Base-by-base conservation (phyloP, 2,888 invertebrate species). In the Acanthococcus lagerstroemiae region DNA sequence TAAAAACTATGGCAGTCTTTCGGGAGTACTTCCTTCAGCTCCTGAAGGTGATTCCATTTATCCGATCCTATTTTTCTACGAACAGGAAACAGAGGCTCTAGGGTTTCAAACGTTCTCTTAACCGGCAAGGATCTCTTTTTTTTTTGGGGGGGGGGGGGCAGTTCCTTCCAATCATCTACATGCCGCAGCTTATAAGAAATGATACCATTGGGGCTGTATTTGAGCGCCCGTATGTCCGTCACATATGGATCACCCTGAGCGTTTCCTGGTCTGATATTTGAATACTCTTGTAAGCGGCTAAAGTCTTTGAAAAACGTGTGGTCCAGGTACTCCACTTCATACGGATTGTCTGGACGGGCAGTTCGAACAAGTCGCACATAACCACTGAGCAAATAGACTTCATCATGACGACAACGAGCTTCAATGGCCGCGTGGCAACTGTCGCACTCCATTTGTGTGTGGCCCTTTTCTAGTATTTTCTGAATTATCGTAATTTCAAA, bases 381-480 rank as follows among this genome's bases (percentile, higher is more conserved):
- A 2, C n/a, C 2, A 37, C 37, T 37, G 12, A n/a, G 37, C n/a
- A 37, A 37, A n/a, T 37, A 3, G 2, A 37, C 37, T 37, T 37
- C 37, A 15, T 37, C n/a, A 15, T 37, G 2, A 1, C 37, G 37
- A 3, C 12, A 37, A 15, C n/a, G 12, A 15, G 2, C 12, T 3
- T 37, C n/a, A 3, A 37, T 37, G 1, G 3, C 3, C 12, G 37
- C 12, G 37, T 37, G 37, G 2, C 12, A 15, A 3, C 12, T 15
- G 37, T 37, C 37, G 2, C 1, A 1, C 37, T 37, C 1, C 3
- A 72, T 73, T 68, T 73, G 72, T 6, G 73, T 73, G 67, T 73
- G 73, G 0, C 73, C 73, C 50, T 69, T 70, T 22, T 70, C 71
- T 4, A 73, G 63, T 65, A 69, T 72, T 60, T 74, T 74, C 66